Evolutionary conservation across 2,797 vertebrate species (phyloP).

Genomic region (Liparis tanakae): DNA sequence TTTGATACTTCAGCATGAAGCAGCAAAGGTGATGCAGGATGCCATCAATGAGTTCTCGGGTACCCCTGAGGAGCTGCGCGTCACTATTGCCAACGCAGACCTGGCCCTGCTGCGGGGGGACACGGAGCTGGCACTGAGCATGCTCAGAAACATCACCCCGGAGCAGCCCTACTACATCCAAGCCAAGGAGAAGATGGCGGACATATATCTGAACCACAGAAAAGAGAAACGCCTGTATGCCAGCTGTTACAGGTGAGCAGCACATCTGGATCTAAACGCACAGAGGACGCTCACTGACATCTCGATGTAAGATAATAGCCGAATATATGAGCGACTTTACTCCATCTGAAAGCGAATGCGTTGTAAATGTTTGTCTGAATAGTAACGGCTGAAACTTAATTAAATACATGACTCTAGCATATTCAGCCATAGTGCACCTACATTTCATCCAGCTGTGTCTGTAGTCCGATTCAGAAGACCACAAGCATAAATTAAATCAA

Average conservation of each 20-base stretch:
- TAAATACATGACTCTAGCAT: conserved; percentile 24
- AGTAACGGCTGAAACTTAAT: conserved; percentile 33
- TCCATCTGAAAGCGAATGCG: conserved; percentile 25
- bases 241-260: conserved; percentile 93
- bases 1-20: conserved; percentile 89
- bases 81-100: conserved; percentile 93
- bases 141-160: conserved; percentile 91
- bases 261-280: conserved; percentile 3
- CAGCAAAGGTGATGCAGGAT: conserved; percentile 95
- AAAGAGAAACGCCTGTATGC: conserved; percentile 94
- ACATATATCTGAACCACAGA: conserved; percentile 92
- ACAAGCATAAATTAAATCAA: conserved; percentile 40
- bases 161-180: conserved; percentile 95
- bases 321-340: not conserved
- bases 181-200: conserved; percentile 96
- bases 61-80: conserved; percentile 91
- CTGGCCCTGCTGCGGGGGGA: conserved; percentile 92
- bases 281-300: conserved; percentile 1
- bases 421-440: conserved; percentile 8
- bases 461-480: conserved; percentile 23
- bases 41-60: conserved; percentile 97
- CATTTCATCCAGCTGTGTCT: conserved; percentile 21
- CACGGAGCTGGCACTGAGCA: conserved; percentile 90
- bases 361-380: conserved; percentile 35
- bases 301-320: conserved; percentile 7